Percentiles rank a stretch among this genome's conserved stretches.
Evolutionary conservation across 1,140 invertebrate species (phyloP).

Genomic region (Amyelois transitella): DNA sequence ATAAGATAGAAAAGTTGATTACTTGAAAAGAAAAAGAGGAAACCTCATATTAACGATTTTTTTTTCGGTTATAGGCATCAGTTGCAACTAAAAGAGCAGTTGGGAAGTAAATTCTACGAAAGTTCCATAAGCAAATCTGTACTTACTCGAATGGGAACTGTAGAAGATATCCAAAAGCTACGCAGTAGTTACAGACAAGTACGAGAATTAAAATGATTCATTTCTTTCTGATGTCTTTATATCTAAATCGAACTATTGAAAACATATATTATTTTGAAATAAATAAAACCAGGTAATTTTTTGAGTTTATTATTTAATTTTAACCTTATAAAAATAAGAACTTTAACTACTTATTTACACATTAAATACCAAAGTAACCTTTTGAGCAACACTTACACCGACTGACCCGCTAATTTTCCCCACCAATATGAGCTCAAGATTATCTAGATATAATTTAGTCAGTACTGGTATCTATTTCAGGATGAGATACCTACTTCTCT

Average conservation of each 20-base stretch:
- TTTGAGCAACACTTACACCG: slow-evolving; percentile 22
- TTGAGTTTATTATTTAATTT: neutral
- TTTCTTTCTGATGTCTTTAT: too few relatives aligned
- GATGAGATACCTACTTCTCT: slow-evolving; percentile 12
- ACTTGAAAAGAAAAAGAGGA: too few relatives aligned
- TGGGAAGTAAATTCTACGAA: slow-evolving; percentile 2
- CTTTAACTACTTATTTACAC: slow-evolving; percentile 49
- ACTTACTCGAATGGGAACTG: slow-evolving; percentile 24
- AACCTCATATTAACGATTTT: neutral
- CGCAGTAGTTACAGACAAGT: slow-evolving; percentile 25
- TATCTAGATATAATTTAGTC: slow-evolving; percentile 51
- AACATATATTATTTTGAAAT: neutral
- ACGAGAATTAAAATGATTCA: too few relatives aligned
- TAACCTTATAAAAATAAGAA: slow-evolving; percentile 8
- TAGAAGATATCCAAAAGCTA: slow-evolving; percentile 40
- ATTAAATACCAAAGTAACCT: neutral
- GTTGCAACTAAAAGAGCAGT: slow-evolving; percentile 9
- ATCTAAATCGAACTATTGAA: too few relatives aligned
- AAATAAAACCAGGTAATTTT: neutral
- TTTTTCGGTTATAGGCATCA: slow-evolving; percentile 13
- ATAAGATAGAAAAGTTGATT: too few relatives aligned
- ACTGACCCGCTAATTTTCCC: slow-evolving; percentile 31
- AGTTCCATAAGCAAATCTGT: slow-evolving; percentile 11
- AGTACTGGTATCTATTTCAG: slow-evolving; percentile 56
- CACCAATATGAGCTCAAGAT: slow-evolving; percentile 33